Evolutionary conservation across 2,888 invertebrate species (phyloP).

Genomic region (Ctenicera cuprea): DNA sequence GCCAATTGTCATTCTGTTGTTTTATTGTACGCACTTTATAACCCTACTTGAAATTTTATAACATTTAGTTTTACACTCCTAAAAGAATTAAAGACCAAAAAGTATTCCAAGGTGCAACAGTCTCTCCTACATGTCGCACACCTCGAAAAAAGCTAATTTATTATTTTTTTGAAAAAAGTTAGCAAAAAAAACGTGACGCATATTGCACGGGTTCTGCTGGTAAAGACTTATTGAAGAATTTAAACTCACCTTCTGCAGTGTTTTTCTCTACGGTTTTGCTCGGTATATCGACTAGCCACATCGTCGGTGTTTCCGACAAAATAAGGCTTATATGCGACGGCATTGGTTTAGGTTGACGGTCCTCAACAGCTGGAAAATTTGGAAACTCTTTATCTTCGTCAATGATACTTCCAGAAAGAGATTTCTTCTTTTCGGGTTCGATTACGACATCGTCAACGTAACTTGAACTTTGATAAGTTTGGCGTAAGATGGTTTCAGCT

Average conservation of each 20-base stretch:
- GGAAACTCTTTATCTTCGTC: conserved; percentile 22
- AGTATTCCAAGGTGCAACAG: too few relatives aligned
- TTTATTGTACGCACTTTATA: too few relatives aligned
- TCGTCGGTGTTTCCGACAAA: conserved; percentile 81
- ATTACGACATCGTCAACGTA: conserved; percentile 45
- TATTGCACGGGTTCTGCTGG: too few relatives aligned
- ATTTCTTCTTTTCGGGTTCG: conserved; percentile 43
- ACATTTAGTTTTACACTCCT: too few relatives aligned
- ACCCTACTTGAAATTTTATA: too few relatives aligned
- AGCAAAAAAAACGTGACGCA: too few relatives aligned
- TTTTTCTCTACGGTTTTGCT: conserved; percentile 79
- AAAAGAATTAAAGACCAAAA: too few relatives aligned
- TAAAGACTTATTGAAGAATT: too few relatives aligned
- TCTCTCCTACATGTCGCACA: too few relatives aligned
- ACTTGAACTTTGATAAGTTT: conserved; percentile 38
- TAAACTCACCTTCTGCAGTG: conserved; percentile 72
- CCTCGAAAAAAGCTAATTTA: too few relatives aligned
- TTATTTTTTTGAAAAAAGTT: too few relatives aligned
- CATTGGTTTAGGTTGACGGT: conserved; percentile 60
- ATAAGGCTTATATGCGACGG: conserved; percentile 78
- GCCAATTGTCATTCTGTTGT: too few relatives aligned
- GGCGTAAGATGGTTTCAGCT: conserved; percentile 39
- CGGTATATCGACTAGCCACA: conserved; percentile 79
- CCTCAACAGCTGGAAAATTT: background rate
- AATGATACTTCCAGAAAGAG: background rate